Base-by-base conservation (phyloP, 2,888 invertebrate genomes). In the Drosophila siamana region DNA sequence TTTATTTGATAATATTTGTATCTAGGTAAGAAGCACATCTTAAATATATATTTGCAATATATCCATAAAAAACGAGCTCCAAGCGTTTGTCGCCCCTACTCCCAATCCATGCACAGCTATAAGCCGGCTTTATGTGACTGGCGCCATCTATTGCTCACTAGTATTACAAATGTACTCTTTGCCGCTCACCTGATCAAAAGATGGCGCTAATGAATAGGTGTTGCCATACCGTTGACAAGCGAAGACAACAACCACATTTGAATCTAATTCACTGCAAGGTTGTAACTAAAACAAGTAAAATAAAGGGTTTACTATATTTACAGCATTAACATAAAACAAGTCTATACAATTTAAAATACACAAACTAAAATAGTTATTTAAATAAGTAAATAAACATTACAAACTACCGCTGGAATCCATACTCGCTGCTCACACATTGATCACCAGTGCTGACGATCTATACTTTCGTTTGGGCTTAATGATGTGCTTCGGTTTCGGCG, bases 371-470 rank as follows among this genome's bases (percentile, higher is more conserved):
- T 64, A 73, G 13, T 47, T 47, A 52, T 47, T 77, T 84, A 84
- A 84, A 64, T 74, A 59, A 77, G 41, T 67, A 44, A 26, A 1
- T 4, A 44, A 26, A 1, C 2, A 59, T 47, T 51, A 15, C 6
- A 28, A 59, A 28, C 36, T 38, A 19, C 0, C 2, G 4, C 16
- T 6, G 3, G 1, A 41, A 13, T 33, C 19, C 0, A 24, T 5
- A 11, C 22, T 38, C n/a, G 22, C 15, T 6, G 13, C 26, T 78
- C 43, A 89, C 46, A 89, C 90, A 74, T 81, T 90, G 52, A 90
- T 89, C 40, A 90, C 86, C 78, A 89, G 69, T 13, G 90, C 90
- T 46, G 87, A 69, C 1, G 91, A 90, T 57, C 90, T 87, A 63
- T 82, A 90, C 74, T 89, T 88, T 36, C 91, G 69, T 47, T 84